These are phyloP conservation scores for Capromys pilorides DNA, from an alignment of 2,797 vertebrate species.

Conservation along the genomic window DNA sequence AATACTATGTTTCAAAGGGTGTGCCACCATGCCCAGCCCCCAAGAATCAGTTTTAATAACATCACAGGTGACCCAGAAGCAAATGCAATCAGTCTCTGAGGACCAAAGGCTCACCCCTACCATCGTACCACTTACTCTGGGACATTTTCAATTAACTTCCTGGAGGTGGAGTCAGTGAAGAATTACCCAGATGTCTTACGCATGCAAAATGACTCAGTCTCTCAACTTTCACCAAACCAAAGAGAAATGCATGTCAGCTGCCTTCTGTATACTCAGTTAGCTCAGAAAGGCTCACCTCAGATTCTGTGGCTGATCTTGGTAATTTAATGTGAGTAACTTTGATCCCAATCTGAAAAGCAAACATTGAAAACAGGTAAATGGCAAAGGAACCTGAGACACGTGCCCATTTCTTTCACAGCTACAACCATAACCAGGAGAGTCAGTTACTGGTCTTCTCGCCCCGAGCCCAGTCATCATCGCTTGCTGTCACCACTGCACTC, in stretches of 20 bases:
- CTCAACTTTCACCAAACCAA: neutral
- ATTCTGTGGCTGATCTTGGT: constrained; percentile 93
- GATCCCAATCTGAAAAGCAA: constrained; percentile 93
- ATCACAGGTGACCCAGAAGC: neutral
- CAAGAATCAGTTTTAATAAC: neutral
- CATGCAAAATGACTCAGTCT: neutral
- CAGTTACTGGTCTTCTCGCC: neutral
- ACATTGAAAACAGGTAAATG: constrained; percentile 47
- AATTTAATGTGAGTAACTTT: constrained; percentile 93
- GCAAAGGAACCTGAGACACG: neutral
- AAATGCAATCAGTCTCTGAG: neutral
- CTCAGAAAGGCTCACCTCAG: constrained; percentile 88
- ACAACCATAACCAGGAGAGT: neutral
- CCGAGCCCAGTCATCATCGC: neutral
- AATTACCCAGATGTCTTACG: neutral
- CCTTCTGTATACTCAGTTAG: neutral
- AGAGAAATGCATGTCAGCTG: neutral
- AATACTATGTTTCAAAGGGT: neutral
- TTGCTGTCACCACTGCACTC: neutral
- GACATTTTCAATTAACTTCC: neutral
- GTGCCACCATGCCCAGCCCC: neutral
- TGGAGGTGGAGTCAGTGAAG: neutral
- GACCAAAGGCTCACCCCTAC: neutral
- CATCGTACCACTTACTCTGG: neutral
- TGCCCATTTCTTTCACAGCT: neutral